Percentiles rank a stretch among this genome's conserved stretches.
Evolutionary conservation across 2,113 vertebrate species (phyloP).

Genomic region (Pithys albifrons): DNA sequence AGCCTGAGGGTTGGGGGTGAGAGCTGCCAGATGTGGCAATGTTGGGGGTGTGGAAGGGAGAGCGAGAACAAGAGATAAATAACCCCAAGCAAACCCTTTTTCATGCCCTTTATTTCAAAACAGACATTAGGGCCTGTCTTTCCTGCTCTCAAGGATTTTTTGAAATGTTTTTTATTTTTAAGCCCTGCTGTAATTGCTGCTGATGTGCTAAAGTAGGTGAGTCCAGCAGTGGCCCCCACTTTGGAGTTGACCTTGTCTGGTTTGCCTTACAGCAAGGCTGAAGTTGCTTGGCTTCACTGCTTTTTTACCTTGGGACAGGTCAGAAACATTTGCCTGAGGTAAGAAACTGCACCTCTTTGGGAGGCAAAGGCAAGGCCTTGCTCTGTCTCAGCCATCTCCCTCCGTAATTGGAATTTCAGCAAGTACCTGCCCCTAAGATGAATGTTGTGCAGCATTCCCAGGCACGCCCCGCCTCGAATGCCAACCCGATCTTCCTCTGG

Average conservation of each 20-base stretch:
- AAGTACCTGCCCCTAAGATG: slow-evolving; percentile 63
- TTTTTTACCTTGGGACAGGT: background rate
- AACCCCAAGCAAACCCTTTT: background rate
- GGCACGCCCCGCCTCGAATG: slow-evolving; percentile 30
- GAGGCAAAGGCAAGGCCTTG: background rate
- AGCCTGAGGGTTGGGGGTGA: background rate
- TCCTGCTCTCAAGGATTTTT: background rate
- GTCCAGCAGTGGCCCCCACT: background rate
- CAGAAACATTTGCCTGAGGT: background rate
- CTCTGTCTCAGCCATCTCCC: slow-evolving; percentile 12
- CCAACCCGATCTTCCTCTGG: background rate
- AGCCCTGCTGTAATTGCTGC: background rate
- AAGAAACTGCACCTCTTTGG: background rate
- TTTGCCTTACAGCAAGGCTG: background rate
- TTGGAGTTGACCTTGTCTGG: background rate
- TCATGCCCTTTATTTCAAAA: background rate
- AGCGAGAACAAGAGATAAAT: background rate
- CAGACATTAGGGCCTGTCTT: background rate
- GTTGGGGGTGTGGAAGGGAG: background rate
- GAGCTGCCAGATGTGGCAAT: background rate
- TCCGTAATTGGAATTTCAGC: slow-evolving; percentile 37
- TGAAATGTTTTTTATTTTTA: background rate
- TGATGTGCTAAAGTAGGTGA: background rate
- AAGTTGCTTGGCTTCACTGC: background rate
- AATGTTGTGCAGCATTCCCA: slow-evolving; percentile 45